Percentiles rank a stretch among this genome's conserved stretches.
Conservation (phyloP, 2,113 vertebrate genomes). For the Brachirus orientalis region DNA sequence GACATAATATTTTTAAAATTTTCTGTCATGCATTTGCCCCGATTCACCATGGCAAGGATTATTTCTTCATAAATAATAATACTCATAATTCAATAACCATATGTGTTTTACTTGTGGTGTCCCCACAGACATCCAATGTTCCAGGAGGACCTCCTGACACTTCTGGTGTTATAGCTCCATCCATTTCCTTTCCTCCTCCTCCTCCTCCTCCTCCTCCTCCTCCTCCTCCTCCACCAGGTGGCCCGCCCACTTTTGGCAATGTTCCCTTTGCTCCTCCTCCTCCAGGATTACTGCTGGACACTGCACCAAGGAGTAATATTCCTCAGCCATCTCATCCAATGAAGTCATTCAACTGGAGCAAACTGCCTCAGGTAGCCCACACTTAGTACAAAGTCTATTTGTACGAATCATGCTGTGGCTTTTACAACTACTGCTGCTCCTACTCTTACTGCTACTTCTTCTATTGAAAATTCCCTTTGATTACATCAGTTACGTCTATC, state of each 20-base stretch:
- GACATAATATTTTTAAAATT: neutral
- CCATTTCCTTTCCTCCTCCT: slow-evolving; percentile 4
- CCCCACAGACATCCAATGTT: slow-evolving; percentile 74
- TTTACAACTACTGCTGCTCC: too few species aligned
- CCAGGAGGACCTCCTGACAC: slow-evolving; percentile 76
- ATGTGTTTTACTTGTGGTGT: neutral
- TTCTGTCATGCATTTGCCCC: too few species aligned
- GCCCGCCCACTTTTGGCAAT: slow-evolving; percentile 78
- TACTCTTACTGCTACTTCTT: too few species aligned
- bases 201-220: slow-evolving; percentile 77
- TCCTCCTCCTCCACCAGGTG: slow-evolving; percentile 72
- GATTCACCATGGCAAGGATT: too few species aligned
- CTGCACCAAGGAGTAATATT: slow-evolving; percentile 88
- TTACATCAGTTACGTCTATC: too few species aligned
- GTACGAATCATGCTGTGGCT: too few species aligned
- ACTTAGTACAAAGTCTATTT: too few species aligned
- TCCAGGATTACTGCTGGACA: slow-evolving; percentile 83
- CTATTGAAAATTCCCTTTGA: too few species aligned
- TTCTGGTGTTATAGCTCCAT: too few species aligned
- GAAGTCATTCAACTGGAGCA: slow-evolving; percentile 98
- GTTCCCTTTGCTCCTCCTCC: slow-evolving; percentile 75
- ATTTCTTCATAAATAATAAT: too few species aligned
- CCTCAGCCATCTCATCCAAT: slow-evolving; percentile 90
- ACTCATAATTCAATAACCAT: neutral
- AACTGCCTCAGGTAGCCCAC: slow-evolving; percentile 88